Conservation (phyloP, 2,888 invertebrate species). For the Leptogaster cylindrica region DNA sequence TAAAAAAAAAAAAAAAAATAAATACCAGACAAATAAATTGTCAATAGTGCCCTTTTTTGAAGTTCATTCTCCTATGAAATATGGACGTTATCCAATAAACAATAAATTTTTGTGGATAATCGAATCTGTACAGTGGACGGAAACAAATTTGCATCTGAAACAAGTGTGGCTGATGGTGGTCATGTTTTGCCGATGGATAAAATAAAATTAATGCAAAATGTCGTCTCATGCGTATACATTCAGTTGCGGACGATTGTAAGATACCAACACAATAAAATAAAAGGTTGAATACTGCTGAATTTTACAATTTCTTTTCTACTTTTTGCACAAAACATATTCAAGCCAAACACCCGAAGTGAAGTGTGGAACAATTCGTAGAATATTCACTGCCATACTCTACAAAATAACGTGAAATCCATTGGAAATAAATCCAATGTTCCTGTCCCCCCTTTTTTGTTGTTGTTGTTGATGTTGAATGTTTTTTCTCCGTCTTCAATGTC, state of each 20-base stretch:
- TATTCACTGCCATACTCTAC: no score
- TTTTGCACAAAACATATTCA: not conserved
- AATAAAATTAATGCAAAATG: conserved; percentile 17
- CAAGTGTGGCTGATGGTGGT: conserved; percentile 24
- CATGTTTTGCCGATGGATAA: not conserved
- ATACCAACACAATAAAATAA: not conserved
- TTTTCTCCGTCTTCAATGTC: not conserved
- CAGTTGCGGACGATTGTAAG: not conserved
- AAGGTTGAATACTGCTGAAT: not conserved
- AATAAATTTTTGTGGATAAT: conserved; percentile 34
- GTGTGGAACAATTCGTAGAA: not conserved
- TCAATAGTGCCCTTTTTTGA: conserved; percentile 7
- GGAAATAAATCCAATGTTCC: not conserved
- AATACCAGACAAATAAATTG: no score
- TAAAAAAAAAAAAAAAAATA: no score
- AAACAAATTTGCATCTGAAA: conserved; percentile 35
- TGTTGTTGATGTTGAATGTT: no score
- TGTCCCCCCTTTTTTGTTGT: not conserved
- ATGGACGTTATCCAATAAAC: conserved; percentile 35
- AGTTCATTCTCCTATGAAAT: conserved; percentile 27
- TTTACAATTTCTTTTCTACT: not conserved
- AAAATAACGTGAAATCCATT: not conserved
- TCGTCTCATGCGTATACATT: not conserved
- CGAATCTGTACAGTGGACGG: conserved; percentile 32
- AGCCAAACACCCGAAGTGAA: not conserved